Percentiles rank a stretch among this genome's conserved stretches.
Conservation (phyloP, 2,113 vertebrate genomes). For the Malurus melanocephalus region DNA sequence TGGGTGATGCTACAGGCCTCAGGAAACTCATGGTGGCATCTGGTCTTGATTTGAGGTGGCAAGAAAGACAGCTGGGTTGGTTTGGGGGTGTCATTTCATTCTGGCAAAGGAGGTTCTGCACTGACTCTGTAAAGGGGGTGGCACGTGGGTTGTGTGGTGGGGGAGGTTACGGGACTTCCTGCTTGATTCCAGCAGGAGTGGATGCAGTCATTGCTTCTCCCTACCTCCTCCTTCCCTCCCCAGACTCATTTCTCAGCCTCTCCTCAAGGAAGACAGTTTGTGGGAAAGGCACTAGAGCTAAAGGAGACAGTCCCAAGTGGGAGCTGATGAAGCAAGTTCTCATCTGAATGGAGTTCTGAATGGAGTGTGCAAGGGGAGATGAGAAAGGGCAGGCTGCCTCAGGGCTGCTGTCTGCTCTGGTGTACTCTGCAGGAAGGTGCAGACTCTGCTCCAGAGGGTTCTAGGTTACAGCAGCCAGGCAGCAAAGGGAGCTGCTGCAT, state of each 20-base stretch:
- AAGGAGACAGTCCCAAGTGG: neutral
- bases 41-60: neutral
- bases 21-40: neutral
- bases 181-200: neutral
- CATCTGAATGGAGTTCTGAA: neutral
- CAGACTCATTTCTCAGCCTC: neutral
- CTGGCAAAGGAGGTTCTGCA: neutral
- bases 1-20: neutral
- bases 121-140: fast-evolving
- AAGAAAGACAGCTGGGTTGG: neutral
- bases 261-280: neutral
- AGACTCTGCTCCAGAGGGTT: neutral
- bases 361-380: neutral
- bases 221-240: neutral
- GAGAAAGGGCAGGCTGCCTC: neutral
- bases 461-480: neutral
- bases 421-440: neutral
- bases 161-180: neutral
- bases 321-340: neutral
- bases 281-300: neutral
- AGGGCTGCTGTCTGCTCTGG: neutral
- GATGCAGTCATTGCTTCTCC: neutral
- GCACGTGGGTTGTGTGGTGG: neutral
- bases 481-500: neutral
- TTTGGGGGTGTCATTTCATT: neutral